A percentile compares a stretch with the other conserved stretches of the same genome.
Evolutionary conservation across 2,888 invertebrate species (phyloP).

Genomic region (Stomorhina lunata): DNA sequence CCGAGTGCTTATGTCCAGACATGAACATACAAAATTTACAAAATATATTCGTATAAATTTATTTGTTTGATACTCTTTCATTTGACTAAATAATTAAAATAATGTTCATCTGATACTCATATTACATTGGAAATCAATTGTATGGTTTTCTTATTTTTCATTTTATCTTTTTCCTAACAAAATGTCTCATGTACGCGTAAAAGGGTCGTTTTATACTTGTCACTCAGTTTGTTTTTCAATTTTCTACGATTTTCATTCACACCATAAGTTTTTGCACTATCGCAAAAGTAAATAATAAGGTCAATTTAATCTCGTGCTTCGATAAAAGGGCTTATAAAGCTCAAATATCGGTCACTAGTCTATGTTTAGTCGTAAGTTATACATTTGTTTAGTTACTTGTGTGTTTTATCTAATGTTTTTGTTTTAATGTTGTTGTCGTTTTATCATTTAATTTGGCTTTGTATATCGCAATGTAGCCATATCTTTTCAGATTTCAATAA

Average conservation of each 20-base stretch:
- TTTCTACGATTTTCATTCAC: slow-evolving; percentile 3
- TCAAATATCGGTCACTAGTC: slow-evolving; percentile 61
- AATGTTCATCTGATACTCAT: slow-evolving; percentile 42
- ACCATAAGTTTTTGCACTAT: slow-evolving; percentile 3
- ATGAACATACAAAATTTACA: neutral
- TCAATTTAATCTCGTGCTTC: slow-evolving; percentile 66
- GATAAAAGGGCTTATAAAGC: slow-evolving; percentile 49
- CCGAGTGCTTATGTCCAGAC: neutral
- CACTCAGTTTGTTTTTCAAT: neutral
- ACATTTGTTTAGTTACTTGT: neutral
- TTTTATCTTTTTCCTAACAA: slow-evolving; percentile 3
- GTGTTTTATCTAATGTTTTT: slow-evolving; percentile 29
- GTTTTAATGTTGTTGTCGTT: neutral
- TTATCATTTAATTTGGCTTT: neutral
- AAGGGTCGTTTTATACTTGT: slow-evolving; percentile 7
- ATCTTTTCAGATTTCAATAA: neutral
- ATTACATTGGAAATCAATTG: slow-evolving; percentile 55
- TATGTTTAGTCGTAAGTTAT: slow-evolving; percentile 25
- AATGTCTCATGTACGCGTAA: slow-evolving; percentile 1
- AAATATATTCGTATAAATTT: neutral
- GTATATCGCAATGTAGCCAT: slow-evolving; percentile 20
- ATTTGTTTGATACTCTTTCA: slow-evolving; percentile 29
- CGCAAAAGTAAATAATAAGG: slow-evolving; percentile 58
- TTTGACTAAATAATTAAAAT: slow-evolving; percentile 50
- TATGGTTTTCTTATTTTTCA: neutral